phyloP scores from a whole-genome alignment of 2,797 vertebrate genomes.

The Podarcis lilfordi region DNA sequence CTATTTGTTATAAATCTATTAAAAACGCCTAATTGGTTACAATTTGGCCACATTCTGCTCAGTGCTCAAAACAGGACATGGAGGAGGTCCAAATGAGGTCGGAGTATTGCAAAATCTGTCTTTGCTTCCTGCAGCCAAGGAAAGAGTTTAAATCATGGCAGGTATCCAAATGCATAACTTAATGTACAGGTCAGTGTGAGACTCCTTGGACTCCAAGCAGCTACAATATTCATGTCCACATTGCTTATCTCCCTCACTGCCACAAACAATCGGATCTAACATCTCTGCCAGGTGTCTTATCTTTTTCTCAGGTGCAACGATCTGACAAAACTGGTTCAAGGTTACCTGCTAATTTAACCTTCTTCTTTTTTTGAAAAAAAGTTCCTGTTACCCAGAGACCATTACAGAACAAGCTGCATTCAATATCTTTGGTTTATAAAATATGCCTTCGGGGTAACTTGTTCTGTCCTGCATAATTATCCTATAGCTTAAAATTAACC shows the following conservation, averaged over 20 bases:
- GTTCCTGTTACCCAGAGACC: not conserved
- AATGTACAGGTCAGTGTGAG: not conserved
- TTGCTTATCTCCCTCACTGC: not conserved
- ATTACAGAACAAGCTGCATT: not conserved
- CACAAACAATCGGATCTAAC: not conserved
- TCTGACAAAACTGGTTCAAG: slow-evolving; percentile 3
- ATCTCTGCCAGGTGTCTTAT: not conserved
- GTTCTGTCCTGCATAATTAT: not conserved
- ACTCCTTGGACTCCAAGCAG: not conserved
- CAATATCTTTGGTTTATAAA: not conserved
- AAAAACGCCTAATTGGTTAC: too few species aligned
- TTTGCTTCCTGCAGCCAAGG: not conserved
- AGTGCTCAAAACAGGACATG: too few species aligned
- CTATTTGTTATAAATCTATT: too few species aligned
- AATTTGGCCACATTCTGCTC: too few species aligned
- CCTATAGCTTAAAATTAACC: slow-evolving; percentile 9
- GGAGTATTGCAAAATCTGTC: too few species aligned
- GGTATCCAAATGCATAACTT: not conserved
- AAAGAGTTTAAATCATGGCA: not conserved
- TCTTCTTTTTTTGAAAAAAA: not conserved
- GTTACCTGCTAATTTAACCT: not conserved
- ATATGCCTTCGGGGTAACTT: slow-evolving; percentile 10
- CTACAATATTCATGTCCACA: not conserved
- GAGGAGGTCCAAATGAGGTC: too few species aligned
- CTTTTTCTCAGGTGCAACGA: not conserved